These are phyloP conservation scores for Axis porcinus DNA, from an alignment of 2,113 vertebrate genomes.

Conservation along the genomic window DNA sequence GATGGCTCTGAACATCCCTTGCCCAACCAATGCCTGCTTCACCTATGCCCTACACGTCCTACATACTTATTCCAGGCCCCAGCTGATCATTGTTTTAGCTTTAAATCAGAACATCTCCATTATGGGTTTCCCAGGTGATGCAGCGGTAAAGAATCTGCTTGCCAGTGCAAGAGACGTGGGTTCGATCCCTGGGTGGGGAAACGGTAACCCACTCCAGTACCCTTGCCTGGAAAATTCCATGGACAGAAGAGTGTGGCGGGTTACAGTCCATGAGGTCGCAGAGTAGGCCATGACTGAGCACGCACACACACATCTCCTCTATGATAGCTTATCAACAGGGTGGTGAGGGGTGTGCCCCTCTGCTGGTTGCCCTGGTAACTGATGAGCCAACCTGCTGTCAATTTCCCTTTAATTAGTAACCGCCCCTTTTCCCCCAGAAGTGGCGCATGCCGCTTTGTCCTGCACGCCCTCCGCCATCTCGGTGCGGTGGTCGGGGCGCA, in stretches of 20 bases:
- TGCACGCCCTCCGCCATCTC: not conserved
- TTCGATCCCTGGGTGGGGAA: not conserved
- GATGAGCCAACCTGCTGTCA: not conserved
- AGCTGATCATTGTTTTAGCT: not conserved
- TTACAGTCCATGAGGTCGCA: not conserved
- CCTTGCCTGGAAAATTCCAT: not conserved
- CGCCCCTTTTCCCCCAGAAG: rapidly evolving
- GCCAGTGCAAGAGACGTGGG: not conserved
- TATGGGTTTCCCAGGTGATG: not conserved
- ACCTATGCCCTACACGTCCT: not conserved
- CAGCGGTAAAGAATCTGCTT: not conserved
- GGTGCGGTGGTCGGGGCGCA: not conserved
- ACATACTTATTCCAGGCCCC: not conserved
- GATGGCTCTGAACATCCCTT: not conserved
- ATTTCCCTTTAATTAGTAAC: not conserved
- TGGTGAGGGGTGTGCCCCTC: not conserved
- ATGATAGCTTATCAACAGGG: not conserved
- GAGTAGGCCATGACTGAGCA: not conserved
- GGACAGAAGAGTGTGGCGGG: not conserved
- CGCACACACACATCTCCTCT: not conserved
- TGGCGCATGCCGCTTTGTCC: rapidly evolving
- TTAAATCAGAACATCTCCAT: not conserved
- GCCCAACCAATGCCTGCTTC: not conserved
- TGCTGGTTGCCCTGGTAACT: not conserved
- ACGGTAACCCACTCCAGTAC: not conserved